Conservation (phyloP, 2,113 vertebrate species). For the Zootoca vivipara region DNA sequence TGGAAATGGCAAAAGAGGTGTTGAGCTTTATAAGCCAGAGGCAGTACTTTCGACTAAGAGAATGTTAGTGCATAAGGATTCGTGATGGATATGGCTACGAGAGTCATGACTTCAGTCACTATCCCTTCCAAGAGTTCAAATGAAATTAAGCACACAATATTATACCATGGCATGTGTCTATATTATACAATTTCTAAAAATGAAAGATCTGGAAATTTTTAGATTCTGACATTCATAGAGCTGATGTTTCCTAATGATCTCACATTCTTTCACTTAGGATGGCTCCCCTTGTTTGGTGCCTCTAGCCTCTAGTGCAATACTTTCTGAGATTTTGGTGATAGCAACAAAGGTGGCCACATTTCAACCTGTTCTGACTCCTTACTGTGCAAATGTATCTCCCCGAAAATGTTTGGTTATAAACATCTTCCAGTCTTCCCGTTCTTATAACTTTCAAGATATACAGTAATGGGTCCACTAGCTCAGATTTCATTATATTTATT, state of each 20-base stretch:
- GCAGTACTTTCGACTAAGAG: not conserved
- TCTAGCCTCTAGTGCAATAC: not conserved
- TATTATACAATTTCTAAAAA: not conserved
- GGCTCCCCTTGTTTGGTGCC: not conserved
- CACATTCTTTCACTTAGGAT: not conserved
- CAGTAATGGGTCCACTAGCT: not conserved
- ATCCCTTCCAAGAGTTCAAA: not conserved
- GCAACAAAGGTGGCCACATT: not conserved
- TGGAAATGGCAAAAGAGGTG: slow-evolving; percentile 5
- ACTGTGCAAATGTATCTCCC: not conserved
- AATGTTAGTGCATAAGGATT: not conserved
- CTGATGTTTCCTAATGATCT: not conserved
- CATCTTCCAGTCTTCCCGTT: not conserved
- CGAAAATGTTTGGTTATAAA: not conserved
- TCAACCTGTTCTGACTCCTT: not conserved
- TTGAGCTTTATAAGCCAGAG: not conserved
- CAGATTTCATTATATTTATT: not conserved
- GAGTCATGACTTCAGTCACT: not conserved
- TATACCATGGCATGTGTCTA: not conserved
- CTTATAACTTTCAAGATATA: not conserved
- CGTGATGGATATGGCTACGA: not conserved
- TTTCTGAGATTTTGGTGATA: not conserved
- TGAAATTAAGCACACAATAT: not conserved
- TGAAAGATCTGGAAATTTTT: not conserved
- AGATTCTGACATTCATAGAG: not conserved